Evolutionary conservation across 1,140 invertebrate genomes (phyloP), one percentile per base, ranked within the genome.

Genomic region (Drosophila arizonae): DNA sequence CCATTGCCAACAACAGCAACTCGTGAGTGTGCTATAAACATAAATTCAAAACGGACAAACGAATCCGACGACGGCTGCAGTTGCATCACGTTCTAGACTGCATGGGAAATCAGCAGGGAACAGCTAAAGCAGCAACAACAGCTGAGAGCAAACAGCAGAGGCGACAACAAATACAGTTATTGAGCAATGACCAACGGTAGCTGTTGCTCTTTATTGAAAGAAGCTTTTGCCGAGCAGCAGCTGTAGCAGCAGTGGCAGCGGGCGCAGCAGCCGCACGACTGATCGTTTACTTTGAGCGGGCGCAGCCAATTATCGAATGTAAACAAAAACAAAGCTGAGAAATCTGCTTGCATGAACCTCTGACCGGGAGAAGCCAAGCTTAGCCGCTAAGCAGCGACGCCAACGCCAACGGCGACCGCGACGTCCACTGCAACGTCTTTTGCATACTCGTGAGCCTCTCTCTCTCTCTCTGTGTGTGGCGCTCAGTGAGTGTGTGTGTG

Each of bases 261-360:
- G 28, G 21, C 43, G 51, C 30, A 4, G 24, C 13, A 9, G 24
- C 57, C 5, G 4, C 45, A 17, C n/a, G 5, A 36, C 24, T 13
- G 66, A 82, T 76, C 76, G 79, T 63, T 84, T 68, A 64, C 70
- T 75, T 76, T 54, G 62, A 77, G 69, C 75, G 33, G 63, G 73
- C 45, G 60, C 58, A 66, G 70, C 24, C 70, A 78, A 72, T 76
- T 72, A 66, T 33, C 26, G n/a, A 67, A 51, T 21, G 36, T 61
- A 45, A 54, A 21, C 56, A 61, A 69, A 55, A 61, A 11, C 70
- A 48, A 64, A 46, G 21, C 46, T 86, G 64, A 76, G 76, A 82
- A 78, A 70, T 54, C n/a, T 57, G 75, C 28, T 68, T 39, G 75
- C 28, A 66, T 39, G 63, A 76, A 86, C 82, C 82, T 78, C 82